These are phyloP conservation scores for Escarpia spicata DNA, from an alignment of 2,888 invertebrate genomes.

Conservation along the genomic window DNA sequence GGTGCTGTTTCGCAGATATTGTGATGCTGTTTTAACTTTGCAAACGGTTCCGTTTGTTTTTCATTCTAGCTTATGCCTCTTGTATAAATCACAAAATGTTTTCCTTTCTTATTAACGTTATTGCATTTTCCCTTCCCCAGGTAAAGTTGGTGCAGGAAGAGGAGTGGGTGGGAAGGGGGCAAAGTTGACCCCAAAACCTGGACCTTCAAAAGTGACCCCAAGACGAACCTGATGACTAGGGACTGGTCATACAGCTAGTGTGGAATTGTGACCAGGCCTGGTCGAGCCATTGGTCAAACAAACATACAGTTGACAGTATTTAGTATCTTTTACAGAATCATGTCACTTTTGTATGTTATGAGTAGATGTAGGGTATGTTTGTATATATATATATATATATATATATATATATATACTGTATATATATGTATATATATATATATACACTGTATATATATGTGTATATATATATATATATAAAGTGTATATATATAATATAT, in stretches of 20 bases:
- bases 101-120: not conserved
- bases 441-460: not conserved
- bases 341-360: not conserved
- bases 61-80: not conserved
- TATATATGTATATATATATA: not conserved
- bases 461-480: not conserved
- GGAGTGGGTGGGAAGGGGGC: not conserved
- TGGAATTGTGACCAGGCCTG: not conserved
- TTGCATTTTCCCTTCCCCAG: not conserved
- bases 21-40: too few relatives aligned
- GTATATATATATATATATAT: not conserved
- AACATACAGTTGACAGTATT: not conserved
- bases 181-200: not conserved
- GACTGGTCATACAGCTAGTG: not conserved
- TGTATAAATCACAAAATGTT: not conserved
- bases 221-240: not conserved
- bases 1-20: too few relatives aligned
- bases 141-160: not conserved
- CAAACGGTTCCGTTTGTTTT: not conserved
- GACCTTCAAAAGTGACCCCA: slow-evolving; percentile 10
- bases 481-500: not conserved
- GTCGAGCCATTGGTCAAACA: not conserved
- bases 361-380: not conserved
- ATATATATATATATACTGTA: not conserved
- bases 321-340: not conserved